These are phyloP conservation scores for Plectropomus leopardus DNA, from an alignment of 2,113 vertebrate genomes.

Conservation along the genomic window DNA sequence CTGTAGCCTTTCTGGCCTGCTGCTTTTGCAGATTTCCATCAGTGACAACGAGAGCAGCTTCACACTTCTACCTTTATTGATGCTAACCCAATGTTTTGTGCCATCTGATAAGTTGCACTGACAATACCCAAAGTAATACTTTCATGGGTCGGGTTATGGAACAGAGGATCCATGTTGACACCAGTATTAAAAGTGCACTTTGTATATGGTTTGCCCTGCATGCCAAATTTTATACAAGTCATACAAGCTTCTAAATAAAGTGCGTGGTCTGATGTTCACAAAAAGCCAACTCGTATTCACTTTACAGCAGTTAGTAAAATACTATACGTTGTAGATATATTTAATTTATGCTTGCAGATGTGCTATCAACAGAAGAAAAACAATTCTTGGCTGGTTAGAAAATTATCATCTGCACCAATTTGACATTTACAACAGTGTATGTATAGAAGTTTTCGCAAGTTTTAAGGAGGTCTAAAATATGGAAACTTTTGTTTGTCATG, in stretches of 20 bases:
- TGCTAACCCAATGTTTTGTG: neutral
- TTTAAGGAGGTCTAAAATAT: neutral
- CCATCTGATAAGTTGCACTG: neutral
- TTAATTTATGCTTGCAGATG: neutral
- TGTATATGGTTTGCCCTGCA: neutral
- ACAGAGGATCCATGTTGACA: neutral
- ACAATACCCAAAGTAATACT: neutral
- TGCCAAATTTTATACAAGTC: neutral
- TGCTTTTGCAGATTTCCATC: neutral
- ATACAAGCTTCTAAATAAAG: neutral
- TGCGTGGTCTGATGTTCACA: neutral
- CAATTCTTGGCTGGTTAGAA: neutral
- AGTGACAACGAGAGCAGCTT: neutral
- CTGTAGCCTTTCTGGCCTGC: neutral
- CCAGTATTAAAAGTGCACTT: neutral
- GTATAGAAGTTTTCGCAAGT: neutral
- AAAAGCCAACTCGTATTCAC: neutral
- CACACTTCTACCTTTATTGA: conserved; percentile 2
- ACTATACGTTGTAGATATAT: neutral
- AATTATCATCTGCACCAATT: neutral
- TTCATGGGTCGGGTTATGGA: neutral
- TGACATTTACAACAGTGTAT: conserved; percentile 4
- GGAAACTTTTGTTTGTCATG: neutral
- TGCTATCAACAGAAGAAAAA: neutral
- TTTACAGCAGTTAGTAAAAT: neutral